Evolutionary conservation across 2,113 vertebrate species (phyloP).

Genomic region (Podiceps cristatus): DNA sequence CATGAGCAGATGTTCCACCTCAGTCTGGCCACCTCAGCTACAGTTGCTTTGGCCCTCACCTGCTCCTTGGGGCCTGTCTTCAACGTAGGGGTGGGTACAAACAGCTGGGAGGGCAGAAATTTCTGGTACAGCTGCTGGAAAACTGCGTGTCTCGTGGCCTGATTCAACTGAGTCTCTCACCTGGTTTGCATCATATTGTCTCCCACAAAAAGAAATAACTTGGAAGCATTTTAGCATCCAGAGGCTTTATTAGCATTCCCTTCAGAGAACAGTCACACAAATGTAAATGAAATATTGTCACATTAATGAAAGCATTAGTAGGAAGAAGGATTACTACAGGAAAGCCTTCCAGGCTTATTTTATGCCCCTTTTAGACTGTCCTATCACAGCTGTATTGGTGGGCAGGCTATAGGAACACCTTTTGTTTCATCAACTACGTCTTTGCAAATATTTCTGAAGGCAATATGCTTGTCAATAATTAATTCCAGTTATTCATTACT

Average conservation of each 20-base stretch:
- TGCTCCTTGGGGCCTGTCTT: background rate
- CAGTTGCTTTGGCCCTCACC: background rate
- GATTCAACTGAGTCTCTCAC: background rate
- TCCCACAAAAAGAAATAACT: background rate
- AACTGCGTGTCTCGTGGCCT: background rate
- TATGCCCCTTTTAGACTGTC: background rate
- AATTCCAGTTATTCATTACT: background rate
- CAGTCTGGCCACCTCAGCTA: accelerated
- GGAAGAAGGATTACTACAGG: background rate
- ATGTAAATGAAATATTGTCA: conserved; percentile 38
- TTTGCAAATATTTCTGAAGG: background rate
- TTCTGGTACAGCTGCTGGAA: background rate
- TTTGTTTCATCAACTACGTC: background rate
- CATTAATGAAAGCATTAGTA: background rate
- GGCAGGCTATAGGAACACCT: background rate
- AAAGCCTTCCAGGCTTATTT: background rate
- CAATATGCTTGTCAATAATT: background rate
- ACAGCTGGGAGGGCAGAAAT: background rate
- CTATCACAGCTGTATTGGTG: background rate
- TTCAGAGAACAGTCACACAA: background rate
- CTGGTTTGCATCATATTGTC: conserved; percentile 6
- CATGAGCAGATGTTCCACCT: background rate
- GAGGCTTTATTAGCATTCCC: conserved; percentile 16
- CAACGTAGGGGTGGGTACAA: background rate
- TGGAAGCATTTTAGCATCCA: background rate